These are phyloP conservation scores for Nomada fabriciana DNA, from an alignment of 2,888 invertebrate genomes.

Conservation along the genomic window DNA sequence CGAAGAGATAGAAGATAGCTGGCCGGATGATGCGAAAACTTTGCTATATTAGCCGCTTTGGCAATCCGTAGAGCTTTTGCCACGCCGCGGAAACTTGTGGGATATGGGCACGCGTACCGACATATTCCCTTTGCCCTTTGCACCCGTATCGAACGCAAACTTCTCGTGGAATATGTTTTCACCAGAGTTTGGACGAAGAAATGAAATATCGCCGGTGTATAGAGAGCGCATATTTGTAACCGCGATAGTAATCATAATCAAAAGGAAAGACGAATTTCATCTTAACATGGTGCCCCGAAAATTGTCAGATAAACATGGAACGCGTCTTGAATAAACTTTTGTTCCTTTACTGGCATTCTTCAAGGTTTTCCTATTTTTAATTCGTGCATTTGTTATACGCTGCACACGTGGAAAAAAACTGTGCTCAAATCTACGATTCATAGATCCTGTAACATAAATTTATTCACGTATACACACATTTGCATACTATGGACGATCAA, in stretches of 20 bases:
- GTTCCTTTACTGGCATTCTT: no score
- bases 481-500: no score
- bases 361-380: no score
- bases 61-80: conserved; percentile 81
- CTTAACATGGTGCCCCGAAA: neutral
- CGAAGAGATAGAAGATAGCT: conserved; percentile 81
- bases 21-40: conserved; percentile 84
- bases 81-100: conserved; percentile 75
- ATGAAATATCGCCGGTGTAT: conserved; percentile 34
- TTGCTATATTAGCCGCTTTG: conserved; percentile 83
- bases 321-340: no score
- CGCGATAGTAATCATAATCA: conserved; percentile 40
- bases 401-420: no score
- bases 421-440: no score
- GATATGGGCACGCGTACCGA: conserved; percentile 59
- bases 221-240: conserved; percentile 26
- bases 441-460: no score
- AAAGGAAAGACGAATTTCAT: conserved; percentile 29
- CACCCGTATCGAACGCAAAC: conserved; percentile 60
- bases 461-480: no score
- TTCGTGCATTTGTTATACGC: no score
- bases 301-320: neutral
- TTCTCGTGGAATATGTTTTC: conserved; percentile 55
- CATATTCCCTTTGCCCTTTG: conserved; percentile 47
- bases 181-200: conserved; percentile 26